A percentile compares a stretch with the other conserved stretches of the same genome.
These are phyloP conservation scores for Griposia aprilina DNA, from an alignment of 2,888 invertebrate species.

Conservation along the genomic window DNA sequence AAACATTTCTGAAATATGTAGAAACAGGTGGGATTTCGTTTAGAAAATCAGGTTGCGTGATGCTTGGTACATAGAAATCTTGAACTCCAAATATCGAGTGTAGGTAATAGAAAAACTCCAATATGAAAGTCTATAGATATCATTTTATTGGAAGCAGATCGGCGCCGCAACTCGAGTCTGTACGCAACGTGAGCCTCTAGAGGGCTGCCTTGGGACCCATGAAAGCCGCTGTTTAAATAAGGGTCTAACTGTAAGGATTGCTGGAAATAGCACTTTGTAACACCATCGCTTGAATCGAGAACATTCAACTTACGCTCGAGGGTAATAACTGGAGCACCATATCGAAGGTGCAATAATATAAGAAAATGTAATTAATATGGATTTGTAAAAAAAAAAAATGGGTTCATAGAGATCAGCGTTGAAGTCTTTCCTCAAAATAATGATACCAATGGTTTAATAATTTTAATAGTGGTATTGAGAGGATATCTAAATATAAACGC, in stretches of 20 bases:
- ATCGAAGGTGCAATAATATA: conserved; percentile 43
- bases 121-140: conserved; percentile 68
- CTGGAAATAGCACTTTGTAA: conserved; percentile 66
- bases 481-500: conserved; percentile 78
- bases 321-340: conserved; percentile 51
- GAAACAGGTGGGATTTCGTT: conserved; percentile 16
- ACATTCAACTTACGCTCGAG: conserved; percentile 59
- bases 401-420: conserved; percentile 14
- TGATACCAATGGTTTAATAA: conserved; percentile 41
- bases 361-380: conserved; percentile 14
- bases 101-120: conserved; percentile 67
- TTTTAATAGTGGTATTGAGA: conserved; percentile 62
- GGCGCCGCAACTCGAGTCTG: conserved; percentile 70
- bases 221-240: conserved; percentile 73
- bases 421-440: conserved; percentile 27
- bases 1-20: conserved; percentile 22
- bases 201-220: conserved; percentile 72
- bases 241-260: conserved; percentile 68
- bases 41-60: conserved; percentile 9
- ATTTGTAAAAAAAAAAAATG: background rate
- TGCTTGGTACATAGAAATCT: conserved; percentile 20
- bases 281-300: conserved; percentile 60
- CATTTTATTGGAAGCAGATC: conserved; percentile 67
- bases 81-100: conserved; percentile 41
- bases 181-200: conserved; percentile 72